phyloP scores from a whole-genome alignment of 2,797 vertebrate species.

The Parauchenoglanis punctatus region DNA sequence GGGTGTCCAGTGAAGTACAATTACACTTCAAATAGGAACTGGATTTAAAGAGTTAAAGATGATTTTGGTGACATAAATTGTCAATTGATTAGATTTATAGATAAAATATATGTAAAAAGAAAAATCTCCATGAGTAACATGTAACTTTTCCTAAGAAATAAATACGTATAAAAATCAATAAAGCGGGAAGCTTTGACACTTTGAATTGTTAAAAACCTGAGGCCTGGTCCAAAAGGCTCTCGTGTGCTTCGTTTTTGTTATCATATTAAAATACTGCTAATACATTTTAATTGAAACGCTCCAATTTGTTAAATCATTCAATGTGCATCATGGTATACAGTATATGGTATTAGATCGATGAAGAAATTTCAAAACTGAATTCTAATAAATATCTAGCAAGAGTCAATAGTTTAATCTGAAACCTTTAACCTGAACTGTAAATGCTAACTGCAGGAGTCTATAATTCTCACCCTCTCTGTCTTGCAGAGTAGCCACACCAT shows the following conservation, averaged over 20 bases:
- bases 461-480: conserved; percentile 59
- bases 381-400: neutral
- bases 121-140: neutral
- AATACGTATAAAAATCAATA: neutral
- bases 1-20: neutral
- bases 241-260: neutral
- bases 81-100: neutral
- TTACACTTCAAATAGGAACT: neutral
- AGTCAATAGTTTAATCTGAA: neutral
- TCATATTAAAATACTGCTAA: no score
- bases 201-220: neutral
- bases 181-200: neutral
- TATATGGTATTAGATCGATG: neutral
- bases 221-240: neutral
- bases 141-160: neutral
- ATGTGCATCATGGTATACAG: neutral
- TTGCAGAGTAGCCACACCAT: conserved; percentile 74
- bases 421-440: neutral
- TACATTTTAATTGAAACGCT: neutral
- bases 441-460: neutral
- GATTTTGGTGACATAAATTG: neutral
- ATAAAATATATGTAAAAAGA: no score
- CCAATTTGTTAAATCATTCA: neutral
- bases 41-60: neutral
- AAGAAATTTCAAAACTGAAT: neutral